A percentile compares a stretch with the other conserved stretches of the same genome.
Evolutionary conservation across 2,113 vertebrate genomes (phyloP).

Genomic region (Solea solea): DNA sequence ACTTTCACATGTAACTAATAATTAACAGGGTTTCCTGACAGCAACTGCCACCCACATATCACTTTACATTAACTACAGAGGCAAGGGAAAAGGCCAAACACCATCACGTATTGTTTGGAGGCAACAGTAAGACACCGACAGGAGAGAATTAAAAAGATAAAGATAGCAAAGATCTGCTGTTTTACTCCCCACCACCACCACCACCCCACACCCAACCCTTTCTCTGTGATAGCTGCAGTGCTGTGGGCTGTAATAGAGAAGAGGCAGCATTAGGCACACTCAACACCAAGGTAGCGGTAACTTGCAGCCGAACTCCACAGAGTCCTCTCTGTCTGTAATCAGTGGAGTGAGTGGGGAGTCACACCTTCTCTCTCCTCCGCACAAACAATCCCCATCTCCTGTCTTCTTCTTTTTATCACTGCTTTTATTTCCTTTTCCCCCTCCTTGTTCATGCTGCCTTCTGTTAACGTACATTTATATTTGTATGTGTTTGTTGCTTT

Average conservation of each 20-base stretch:
- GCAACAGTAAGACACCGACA: conserved; percentile 52
- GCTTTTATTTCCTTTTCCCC: conserved; percentile 10
- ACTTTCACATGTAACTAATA: conserved; percentile 35
- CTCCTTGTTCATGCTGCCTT: too few relatives aligned
- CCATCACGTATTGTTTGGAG: conserved; percentile 39
- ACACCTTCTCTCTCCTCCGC: conserved; percentile 67
- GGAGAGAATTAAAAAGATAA: conserved; percentile 56
- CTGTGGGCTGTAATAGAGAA: conserved; percentile 71
- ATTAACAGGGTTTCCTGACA: conserved; percentile 58
- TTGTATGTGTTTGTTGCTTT: conserved; percentile 1
- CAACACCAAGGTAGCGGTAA: conserved; percentile 71
- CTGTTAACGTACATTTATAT: not conserved
- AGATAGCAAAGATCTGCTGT: conserved; percentile 50
- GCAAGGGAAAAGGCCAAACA: conserved; percentile 19
- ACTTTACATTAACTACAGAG: conserved; percentile 32
- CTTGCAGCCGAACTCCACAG: conserved; percentile 71
- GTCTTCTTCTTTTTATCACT: conserved; percentile 10
- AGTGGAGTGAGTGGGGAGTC: conserved; percentile 69
- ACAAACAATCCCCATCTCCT: conserved; percentile 58
- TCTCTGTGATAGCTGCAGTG: conserved; percentile 12
- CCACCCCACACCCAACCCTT: not conserved
- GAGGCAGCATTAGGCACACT: conserved; percentile 73
- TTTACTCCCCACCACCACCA: not conserved
- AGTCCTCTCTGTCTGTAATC: conserved; percentile 76
- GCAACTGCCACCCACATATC: conserved; percentile 41